These are phyloP conservation scores for Spisula solida DNA, from an alignment of 2,888 invertebrate genomes.

Conservation along the genomic window DNA sequence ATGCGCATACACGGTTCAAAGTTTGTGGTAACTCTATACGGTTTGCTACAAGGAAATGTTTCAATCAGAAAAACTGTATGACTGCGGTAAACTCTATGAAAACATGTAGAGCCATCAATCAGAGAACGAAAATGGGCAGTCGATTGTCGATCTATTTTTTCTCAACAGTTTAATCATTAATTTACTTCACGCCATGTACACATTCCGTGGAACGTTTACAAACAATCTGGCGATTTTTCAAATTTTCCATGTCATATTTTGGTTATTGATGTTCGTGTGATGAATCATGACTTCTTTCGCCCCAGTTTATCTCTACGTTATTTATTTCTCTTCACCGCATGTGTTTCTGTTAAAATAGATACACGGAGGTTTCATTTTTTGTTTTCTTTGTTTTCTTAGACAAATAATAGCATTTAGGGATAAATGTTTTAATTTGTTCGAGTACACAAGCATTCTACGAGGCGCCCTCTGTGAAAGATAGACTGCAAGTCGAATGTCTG, in stretches of 20 bases:
- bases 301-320: slow-evolving; percentile 4
- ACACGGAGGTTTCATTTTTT: slow-evolving; percentile 10
- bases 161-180: slow-evolving; percentile 44
- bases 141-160: slow-evolving; percentile 36
- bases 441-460: background rate
- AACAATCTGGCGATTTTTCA: slow-evolving; percentile 53
- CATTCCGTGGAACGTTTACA: slow-evolving; percentile 51
- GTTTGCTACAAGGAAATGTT: slow-evolving; percentile 30
- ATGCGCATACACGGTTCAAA: slow-evolving; percentile 1
- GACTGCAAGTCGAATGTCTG: slow-evolving; percentile 6
- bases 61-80: slow-evolving; percentile 19
- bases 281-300: slow-evolving; percentile 45
- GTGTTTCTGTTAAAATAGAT: slow-evolving; percentile 27
- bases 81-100: slow-evolving; percentile 34
- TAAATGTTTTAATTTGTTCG: slow-evolving; percentile 23
- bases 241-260: slow-evolving; percentile 45
- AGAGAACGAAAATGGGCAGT: slow-evolving; percentile 27
- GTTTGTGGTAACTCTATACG: slow-evolving; percentile 38
- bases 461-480: slow-evolving; percentile 24
- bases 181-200: slow-evolving; percentile 41
- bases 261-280: slow-evolving; percentile 43
- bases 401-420: background rate
- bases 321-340: slow-evolving; percentile 18
- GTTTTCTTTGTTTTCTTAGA: slow-evolving; percentile 26
- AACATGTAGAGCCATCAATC: slow-evolving; percentile 46